These are phyloP conservation scores for Choreutis nemorana DNA, from an alignment of 2,888 invertebrate species.

Conservation along the genomic window DNA sequence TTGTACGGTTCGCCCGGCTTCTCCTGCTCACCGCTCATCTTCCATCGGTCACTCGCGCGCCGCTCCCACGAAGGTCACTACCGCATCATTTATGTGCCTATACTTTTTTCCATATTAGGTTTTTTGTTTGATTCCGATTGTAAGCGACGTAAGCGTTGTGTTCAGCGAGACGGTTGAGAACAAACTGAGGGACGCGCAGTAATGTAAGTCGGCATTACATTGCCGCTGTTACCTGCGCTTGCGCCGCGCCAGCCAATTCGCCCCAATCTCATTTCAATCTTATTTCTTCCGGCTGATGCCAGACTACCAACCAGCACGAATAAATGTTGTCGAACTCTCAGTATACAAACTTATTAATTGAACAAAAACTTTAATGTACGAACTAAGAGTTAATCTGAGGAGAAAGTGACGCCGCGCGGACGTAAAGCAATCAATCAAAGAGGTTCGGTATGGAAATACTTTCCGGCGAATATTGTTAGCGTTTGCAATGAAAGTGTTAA, in stretches of 20 bases:
- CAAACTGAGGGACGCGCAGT: slow-evolving; percentile 23
- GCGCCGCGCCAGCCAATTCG: slow-evolving; percentile 17
- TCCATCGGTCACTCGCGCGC: slow-evolving; percentile 19
- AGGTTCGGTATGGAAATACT: slow-evolving; percentile 23
- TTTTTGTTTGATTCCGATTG: slow-evolving; percentile 21
- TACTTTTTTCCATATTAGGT: slow-evolving; percentile 33
- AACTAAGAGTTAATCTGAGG: not conserved
- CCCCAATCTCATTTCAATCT: slow-evolving; percentile 50
- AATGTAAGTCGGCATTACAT: slow-evolving; percentile 6
- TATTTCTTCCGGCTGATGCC: slow-evolving; percentile 41
- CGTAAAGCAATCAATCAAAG: slow-evolving; percentile 36
- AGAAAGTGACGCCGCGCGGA: slow-evolving; percentile 15
- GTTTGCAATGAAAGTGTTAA: slow-evolving; percentile 15
- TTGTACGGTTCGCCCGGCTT: slow-evolving; percentile 51
- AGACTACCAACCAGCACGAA: slow-evolving; percentile 49
- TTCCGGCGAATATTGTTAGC: slow-evolving; percentile 15
- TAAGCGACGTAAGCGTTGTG: slow-evolving; percentile 22
- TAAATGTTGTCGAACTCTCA: slow-evolving; percentile 29
- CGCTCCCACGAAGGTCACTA: slow-evolving; percentile 27
- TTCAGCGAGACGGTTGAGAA: slow-evolving; percentile 31
- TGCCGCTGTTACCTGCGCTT: slow-evolving; percentile 1
- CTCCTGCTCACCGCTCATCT: slow-evolving; percentile 56
- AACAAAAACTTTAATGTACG: not conserved
- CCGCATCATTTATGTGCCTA: slow-evolving; percentile 22
- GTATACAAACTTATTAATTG: slow-evolving; percentile 16